Conservation (phyloP, 37 sponge, comb jelly and placozoan genomes). For the Cladorhizidae sp. region DNA sequence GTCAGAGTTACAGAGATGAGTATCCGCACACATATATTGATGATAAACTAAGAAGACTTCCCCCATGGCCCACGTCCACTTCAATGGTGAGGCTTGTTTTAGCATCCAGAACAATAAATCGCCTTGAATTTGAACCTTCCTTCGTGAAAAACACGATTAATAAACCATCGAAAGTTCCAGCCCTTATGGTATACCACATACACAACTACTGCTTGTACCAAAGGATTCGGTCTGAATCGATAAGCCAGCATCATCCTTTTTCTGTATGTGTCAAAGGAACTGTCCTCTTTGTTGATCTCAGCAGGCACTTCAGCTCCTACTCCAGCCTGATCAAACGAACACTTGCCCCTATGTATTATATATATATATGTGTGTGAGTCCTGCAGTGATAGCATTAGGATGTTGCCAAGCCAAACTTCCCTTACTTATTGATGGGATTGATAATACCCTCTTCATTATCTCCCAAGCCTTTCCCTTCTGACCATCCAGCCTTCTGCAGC, state of each 20-base stretch:
- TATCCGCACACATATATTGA: no score
- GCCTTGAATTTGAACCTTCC: no score
- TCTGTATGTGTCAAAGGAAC: slow-evolving; percentile 89
- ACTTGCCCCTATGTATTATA: slow-evolving; percentile 61
- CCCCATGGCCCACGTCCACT: no score
- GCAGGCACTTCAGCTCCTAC: slow-evolving; percentile 77
- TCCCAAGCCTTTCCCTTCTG: slow-evolving; percentile 93
- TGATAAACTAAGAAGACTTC: no score
- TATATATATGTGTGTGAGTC: not conserved
- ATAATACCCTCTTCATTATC: slow-evolving; percentile 80
- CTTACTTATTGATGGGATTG: slow-evolving; percentile 93
- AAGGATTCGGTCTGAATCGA: slow-evolving; percentile 94
- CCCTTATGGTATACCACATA: no score
- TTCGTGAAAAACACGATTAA: no score
- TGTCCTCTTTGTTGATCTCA: slow-evolving; percentile 78
- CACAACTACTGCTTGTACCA: slow-evolving; percentile 38
- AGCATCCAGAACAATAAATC: no score
- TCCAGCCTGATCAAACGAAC: slow-evolving; percentile 83
- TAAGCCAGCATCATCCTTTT: slow-evolving; percentile 99
- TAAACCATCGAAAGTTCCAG: no score
- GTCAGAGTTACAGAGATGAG: no score
- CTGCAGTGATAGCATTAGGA: not conserved
- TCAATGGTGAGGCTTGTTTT: no score
- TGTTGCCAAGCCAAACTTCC: not conserved
- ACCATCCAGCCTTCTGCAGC: slow-evolving; percentile 98